These are phyloP conservation scores for Drosophila macrospina DNA, from an alignment of 2,888 invertebrate genomes.

Conservation along the genomic window DNA sequence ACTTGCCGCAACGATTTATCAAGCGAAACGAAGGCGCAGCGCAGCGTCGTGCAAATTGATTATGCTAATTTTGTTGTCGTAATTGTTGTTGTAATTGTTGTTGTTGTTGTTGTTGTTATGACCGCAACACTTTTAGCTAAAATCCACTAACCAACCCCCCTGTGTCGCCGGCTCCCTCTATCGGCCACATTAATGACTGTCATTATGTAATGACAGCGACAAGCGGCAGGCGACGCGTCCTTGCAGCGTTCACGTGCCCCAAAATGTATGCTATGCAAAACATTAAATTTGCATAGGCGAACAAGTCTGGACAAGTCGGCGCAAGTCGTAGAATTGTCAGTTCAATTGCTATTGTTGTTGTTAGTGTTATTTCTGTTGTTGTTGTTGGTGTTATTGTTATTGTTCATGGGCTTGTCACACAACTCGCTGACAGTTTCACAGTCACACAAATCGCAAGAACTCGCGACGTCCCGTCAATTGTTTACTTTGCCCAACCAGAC, in stretches of 20 bases:
- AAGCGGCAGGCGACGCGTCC: slow-evolving; percentile 42
- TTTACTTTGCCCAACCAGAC: slow-evolving; percentile 60
- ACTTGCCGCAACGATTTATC: slow-evolving; percentile 79
- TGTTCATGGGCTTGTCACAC: slow-evolving; percentile 62
- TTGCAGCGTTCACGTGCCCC: slow-evolving; percentile 15
- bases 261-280: slow-evolving; percentile 44
- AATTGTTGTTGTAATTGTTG: slow-evolving; percentile 4
- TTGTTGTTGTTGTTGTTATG: slow-evolving; percentile 28
- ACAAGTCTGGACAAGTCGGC: slow-evolving; percentile 48
- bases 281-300: slow-evolving; percentile 72
- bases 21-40: slow-evolving; percentile 66
- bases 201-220: slow-evolving; percentile 71
- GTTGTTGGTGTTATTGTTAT: background rate
- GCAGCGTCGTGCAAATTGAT: slow-evolving; percentile 68
- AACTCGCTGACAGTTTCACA: slow-evolving; percentile 71
- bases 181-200: slow-evolving; percentile 71
- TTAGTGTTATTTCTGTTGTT: background rate
- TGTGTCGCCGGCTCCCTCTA: slow-evolving; percentile 23
- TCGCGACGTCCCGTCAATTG: slow-evolving; percentile 71
- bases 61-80: slow-evolving; percentile 67
- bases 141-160: background rate
- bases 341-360: slow-evolving; percentile 37
- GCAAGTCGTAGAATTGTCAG: slow-evolving; percentile 53
- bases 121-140: slow-evolving; percentile 54
- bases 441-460: slow-evolving; percentile 59